Conservation (phyloP, 2,113 vertebrate genomes). For the Setophaga petechia region DNA sequence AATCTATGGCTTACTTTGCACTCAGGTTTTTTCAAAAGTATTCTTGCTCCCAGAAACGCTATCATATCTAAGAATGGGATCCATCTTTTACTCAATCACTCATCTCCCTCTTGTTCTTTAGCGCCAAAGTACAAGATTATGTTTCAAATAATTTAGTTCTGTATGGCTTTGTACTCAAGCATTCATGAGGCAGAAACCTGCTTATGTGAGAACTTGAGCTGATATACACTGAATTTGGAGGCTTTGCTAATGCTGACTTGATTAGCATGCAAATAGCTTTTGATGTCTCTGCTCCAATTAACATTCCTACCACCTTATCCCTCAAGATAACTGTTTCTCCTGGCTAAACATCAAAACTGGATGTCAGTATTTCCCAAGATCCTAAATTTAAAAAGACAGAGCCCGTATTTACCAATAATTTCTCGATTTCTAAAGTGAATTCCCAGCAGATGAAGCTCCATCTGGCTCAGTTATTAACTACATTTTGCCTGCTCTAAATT, state of each 20-base stretch:
- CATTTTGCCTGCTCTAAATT: background rate
- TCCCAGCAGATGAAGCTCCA: conserved; percentile 1
- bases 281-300: conserved; percentile 16
- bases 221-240: background rate
- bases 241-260: background rate
- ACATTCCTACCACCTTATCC: conserved; percentile 29
- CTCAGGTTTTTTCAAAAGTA: background rate
- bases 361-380: background rate
- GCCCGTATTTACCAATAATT: conserved; percentile 8
- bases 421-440: background rate
- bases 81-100: background rate
- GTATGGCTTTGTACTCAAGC: background rate
- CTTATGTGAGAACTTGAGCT: conserved; percentile 3
- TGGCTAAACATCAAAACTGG: conserved; percentile 24
- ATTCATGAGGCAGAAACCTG: conserved; percentile 8
- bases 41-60: background rate
- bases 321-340: conserved; percentile 16
- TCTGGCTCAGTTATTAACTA: conserved; percentile 18
- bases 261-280: conserved; percentile 42
- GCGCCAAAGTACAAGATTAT: background rate
- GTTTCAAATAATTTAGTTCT: background rate
- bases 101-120: background rate
- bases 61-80: background rate
- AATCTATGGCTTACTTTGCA: background rate
- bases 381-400: conserved; percentile 41